Conservation (phyloP, 2,888 invertebrate species). For the Acrocera orbiculus region DNA sequence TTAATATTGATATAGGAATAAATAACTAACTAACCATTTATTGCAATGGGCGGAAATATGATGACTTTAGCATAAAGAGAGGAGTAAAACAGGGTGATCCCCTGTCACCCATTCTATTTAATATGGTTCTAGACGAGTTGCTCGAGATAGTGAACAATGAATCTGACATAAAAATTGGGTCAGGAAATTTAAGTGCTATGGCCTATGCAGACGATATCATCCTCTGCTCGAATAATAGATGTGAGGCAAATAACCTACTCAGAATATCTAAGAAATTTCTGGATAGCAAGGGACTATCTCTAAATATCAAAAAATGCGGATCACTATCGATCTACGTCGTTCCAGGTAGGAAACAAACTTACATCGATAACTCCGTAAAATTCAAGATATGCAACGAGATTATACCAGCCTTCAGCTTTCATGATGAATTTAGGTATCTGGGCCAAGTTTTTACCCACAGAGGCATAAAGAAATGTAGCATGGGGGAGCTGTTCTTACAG, state of each 20-base stretch:
- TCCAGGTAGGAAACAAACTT: neutral
- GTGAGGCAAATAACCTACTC: neutral
- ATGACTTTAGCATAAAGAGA: neutral
- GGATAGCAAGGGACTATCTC: neutral
- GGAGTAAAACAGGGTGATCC: slow-evolving; percentile 4
- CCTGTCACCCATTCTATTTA: slow-evolving; percentile 1
- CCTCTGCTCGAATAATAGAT: neutral
- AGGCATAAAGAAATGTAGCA: no score
- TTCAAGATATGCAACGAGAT: neutral
- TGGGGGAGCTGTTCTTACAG: no score
- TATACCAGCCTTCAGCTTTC: neutral
- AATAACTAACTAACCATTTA: neutral
- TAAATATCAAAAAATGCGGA: neutral
- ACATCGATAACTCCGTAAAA: neutral
- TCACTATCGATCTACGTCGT: no score
- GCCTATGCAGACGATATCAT: slow-evolving; percentile 1
- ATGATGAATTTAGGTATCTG: no score
- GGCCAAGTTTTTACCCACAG: no score
- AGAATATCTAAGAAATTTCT: neutral
- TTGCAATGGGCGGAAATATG: neutral
- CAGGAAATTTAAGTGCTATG: neutral
- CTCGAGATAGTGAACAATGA: neutral
- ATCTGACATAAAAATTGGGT: neutral
- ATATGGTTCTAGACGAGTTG: slow-evolving; percentile 1
- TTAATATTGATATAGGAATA: neutral